Evolutionary conservation across 2,888 invertebrate genomes (phyloP).

Genomic region (Lysandra coridon): DNA sequence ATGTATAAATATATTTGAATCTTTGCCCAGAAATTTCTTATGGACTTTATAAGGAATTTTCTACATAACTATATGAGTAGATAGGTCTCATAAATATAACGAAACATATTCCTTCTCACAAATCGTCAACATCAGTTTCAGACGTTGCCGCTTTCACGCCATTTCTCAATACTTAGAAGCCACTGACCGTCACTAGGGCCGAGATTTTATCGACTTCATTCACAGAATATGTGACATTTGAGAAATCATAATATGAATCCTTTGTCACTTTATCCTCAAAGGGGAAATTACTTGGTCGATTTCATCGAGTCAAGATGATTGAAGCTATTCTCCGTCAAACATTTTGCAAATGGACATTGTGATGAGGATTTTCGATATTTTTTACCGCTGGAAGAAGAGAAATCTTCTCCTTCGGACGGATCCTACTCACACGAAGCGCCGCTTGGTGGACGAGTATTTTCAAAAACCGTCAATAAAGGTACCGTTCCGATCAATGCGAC

Average conservation of each 20-base stretch:
- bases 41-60: no score
- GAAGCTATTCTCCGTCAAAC: background rate
- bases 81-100: no score
- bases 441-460: background rate
- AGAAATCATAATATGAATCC: background rate
- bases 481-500: no score
- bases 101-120: no score
- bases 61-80: no score
- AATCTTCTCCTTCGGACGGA: no score
- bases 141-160: background rate
- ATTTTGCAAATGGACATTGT: background rate
- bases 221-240: slow-evolving; percentile 6
- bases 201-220: background rate
- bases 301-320: background rate
- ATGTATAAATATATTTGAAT: no score
- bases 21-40: no score
- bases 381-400: background rate
- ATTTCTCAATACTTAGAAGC: background rate
- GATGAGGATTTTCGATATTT: background rate
- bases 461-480: background rate
- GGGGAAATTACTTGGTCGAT: background rate
- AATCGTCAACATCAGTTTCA: background rate
- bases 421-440: background rate
- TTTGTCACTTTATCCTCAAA: background rate
- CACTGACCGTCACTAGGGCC: background rate